Percentiles rank a stretch among this genome's conserved stretches.
phyloP scores from a whole-genome alignment of 2,113 vertebrate genomes.

The Neogobius melanostomus region DNA sequence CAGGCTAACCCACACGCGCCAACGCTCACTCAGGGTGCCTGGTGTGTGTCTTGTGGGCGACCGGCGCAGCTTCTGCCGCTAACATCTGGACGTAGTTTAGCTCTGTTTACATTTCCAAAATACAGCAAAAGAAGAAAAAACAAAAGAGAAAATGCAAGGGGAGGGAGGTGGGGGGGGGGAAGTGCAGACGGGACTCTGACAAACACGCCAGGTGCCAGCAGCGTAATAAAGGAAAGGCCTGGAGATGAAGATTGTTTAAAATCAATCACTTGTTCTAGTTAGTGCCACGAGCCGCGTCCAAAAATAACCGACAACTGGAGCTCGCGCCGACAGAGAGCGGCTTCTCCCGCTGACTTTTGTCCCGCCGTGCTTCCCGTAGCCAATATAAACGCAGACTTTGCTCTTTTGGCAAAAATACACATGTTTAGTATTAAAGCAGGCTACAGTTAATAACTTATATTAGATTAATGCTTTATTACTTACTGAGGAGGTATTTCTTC shows the following conservation, averaged over 20 bases:
- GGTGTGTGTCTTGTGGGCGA: slow-evolving; percentile 73
- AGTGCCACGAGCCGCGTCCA: slow-evolving; percentile 63
- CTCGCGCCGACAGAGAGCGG: slow-evolving; percentile 63
- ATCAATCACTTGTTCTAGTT: slow-evolving; percentile 62
- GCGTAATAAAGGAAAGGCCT: slow-evolving; percentile 73
- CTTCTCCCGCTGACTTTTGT: slow-evolving; percentile 55
- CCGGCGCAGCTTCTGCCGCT: slow-evolving; percentile 67
- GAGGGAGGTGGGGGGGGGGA: slow-evolving; percentile 6
- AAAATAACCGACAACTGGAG: slow-evolving; percentile 72
- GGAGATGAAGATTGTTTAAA: slow-evolving; percentile 74
- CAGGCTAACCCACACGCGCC: slow-evolving; percentile 39
- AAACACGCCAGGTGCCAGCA: slow-evolving; percentile 81
- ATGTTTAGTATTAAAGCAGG: neutral
- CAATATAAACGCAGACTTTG: slow-evolving; percentile 37
- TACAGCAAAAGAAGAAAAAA: slow-evolving; percentile 68
- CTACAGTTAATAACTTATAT: neutral
- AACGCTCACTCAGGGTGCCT: slow-evolving; percentile 38
- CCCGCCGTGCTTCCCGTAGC: slow-evolving; percentile 51
- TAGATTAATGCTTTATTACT: neutral
- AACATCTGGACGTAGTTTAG: slow-evolving; percentile 84
- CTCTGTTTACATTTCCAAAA: slow-evolving; percentile 83
- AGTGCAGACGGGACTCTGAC: slow-evolving; percentile 61
- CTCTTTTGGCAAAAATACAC: slow-evolving; percentile 2
- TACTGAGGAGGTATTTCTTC: neutral
- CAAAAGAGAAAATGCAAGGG: slow-evolving; percentile 37